These are phyloP conservation scores for Corythoichthys haematopterus DNA, from an alignment of 2,113 vertebrate genomes.

Conservation along the genomic window DNA sequence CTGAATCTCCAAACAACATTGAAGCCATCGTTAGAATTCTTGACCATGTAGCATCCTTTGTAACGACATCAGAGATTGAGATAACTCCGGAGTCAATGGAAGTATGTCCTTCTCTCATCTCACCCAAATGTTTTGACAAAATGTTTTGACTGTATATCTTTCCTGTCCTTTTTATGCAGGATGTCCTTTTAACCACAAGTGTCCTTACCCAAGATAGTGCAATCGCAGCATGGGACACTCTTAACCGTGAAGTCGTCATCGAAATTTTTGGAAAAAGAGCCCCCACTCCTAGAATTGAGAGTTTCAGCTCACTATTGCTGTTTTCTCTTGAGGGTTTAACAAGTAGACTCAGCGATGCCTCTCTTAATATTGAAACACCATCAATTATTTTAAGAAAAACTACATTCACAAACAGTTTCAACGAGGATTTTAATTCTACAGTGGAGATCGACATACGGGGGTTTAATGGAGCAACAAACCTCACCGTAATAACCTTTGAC, in stretches of 20 bases:
- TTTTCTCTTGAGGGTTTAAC: slow-evolving; percentile 17
- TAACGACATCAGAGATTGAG: accelerated
- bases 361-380: slow-evolving; percentile 18
- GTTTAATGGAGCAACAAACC: not conserved
- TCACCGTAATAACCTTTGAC: slow-evolving; percentile 45
- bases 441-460: slow-evolving; percentile 38
- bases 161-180: slow-evolving; percentile 16
- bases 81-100: not conserved
- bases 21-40: slow-evolving; percentile 31
- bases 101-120: slow-evolving; percentile 24
- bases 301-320: slow-evolving; percentile 28
- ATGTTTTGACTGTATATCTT: not conserved
- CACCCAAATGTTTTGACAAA: not conserved
- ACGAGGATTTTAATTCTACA: slow-evolving; percentile 23
- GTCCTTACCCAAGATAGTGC: slow-evolving; percentile 21
- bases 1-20: slow-evolving; percentile 31
- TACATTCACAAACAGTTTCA: slow-evolving; percentile 25
- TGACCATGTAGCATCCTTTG: not conserved
- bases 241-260: not conserved
- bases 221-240: slow-evolving; percentile 5
- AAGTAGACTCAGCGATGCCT: not conserved
- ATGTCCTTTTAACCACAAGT: slow-evolving; percentile 27
- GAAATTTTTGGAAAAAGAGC: not conserved
- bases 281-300: accelerated
- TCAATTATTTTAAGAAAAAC: slow-evolving; percentile 37